These are phyloP conservation scores for Urocitellus parryii DNA, from an alignment of 2,113 vertebrate species.

Conservation along the genomic window DNA sequence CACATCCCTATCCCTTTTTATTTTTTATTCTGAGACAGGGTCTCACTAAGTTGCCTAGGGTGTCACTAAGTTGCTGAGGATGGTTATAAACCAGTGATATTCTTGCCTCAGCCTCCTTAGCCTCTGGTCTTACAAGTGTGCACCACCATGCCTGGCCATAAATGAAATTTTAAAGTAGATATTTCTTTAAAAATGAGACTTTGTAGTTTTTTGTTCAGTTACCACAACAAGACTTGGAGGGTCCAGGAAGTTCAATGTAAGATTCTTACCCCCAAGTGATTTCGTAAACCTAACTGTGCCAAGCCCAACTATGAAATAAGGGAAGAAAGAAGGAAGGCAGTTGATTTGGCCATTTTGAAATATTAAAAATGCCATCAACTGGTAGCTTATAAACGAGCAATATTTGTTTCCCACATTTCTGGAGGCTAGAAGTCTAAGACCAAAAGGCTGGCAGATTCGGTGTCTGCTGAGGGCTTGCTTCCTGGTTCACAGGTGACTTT, in stretches of 20 bases:
- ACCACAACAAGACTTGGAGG: neutral
- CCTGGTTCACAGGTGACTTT: neutral
- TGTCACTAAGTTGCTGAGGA: too few relatives aligned
- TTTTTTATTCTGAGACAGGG: too few relatives aligned
- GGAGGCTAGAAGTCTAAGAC: neutral
- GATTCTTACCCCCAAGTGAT: neutral
- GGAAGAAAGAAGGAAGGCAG: too few relatives aligned
- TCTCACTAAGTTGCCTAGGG: too few relatives aligned
- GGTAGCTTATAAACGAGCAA: neutral
- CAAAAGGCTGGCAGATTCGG: neutral
- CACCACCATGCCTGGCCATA: neutral
- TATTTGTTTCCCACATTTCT: neutral
- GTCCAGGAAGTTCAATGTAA: neutral
- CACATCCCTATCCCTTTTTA: too few relatives aligned
- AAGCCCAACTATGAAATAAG: neutral
- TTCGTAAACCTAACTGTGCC: fast-evolving
- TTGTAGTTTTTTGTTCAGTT: neutral
- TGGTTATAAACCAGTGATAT: too few relatives aligned
- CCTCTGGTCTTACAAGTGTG: too few relatives aligned
- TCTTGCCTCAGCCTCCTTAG: too few relatives aligned
- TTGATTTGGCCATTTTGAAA: neutral
- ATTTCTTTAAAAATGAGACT: neutral
- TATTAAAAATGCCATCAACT: neutral
- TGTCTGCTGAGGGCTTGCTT: neutral
- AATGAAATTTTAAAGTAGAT: constrained; percentile 21